Percentiles rank a stretch among this genome's conserved stretches.
Evolutionary conservation across 2,113 vertebrate genomes (phyloP).

Genomic region (Lycaon pictus): DNA sequence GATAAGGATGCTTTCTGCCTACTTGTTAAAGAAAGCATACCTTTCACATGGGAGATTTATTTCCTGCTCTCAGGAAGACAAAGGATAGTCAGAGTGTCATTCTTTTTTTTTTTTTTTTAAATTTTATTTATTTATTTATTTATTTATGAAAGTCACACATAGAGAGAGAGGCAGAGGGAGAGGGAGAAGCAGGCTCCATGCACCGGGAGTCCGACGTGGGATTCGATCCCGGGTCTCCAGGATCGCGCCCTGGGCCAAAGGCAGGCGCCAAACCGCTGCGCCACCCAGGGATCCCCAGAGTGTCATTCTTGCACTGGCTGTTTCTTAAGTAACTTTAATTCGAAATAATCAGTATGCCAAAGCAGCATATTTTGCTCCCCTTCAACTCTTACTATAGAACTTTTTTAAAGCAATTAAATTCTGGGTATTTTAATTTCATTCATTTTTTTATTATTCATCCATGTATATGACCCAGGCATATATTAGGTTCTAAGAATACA

Average conservation of each 20-base stretch:
- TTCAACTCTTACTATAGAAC: neutral
- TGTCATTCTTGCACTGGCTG: neutral
- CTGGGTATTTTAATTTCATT: conserved; percentile 52
- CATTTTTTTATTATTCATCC: neutral
- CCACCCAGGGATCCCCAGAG: neutral
- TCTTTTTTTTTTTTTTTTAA: neutral
- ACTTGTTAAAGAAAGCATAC: neutral
- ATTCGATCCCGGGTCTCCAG: too few relatives aligned
- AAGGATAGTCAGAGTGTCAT: neutral
- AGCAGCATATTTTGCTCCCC: neutral
- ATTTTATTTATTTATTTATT: too few relatives aligned
- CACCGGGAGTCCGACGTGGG: too few relatives aligned
- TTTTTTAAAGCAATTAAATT: conserved; percentile 35
- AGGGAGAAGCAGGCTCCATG: too few relatives aligned
- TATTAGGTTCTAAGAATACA: neutral
- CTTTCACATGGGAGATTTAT: neutral
- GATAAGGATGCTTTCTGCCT: neutral
- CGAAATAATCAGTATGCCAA: neutral
- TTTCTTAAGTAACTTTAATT: neutral
- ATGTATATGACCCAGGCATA: neutral
- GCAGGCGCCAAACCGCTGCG: too few relatives aligned
- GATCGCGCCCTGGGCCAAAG: too few relatives aligned
- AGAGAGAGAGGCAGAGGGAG: too few relatives aligned
- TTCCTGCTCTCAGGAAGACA: neutral
- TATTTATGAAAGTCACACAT: too few relatives aligned